Evolutionary conservation across 1,140 invertebrate species (phyloP).

Genomic region (Nasonia vitripennis): DNA sequence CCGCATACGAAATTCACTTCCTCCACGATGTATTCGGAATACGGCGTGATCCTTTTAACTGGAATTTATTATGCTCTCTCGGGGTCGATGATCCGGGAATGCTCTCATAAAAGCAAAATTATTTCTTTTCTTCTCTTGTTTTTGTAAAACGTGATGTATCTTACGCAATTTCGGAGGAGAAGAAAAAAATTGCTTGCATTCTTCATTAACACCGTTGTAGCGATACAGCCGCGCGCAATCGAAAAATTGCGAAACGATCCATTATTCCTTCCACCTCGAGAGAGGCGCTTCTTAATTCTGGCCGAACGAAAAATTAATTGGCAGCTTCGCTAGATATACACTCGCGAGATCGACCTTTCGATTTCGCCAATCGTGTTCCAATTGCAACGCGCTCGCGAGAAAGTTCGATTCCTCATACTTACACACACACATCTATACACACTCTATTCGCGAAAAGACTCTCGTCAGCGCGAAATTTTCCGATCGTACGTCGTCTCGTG

Average conservation of each 20-base stretch:
- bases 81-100: conserved; percentile 15
- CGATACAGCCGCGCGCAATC: not conserved
- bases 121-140: too few relatives aligned
- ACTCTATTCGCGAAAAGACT: not conserved
- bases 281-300: not conserved
- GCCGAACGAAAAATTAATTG: not conserved
- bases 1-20: conserved; percentile 37
- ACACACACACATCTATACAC: not conserved
- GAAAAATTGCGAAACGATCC: not conserved
- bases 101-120: too few relatives aligned
- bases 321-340: not conserved
- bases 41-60: not conserved
- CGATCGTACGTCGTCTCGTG: not conserved
- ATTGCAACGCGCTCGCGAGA: not conserved
- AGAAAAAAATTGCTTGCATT: too few relatives aligned
- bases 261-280: not conserved
- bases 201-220: too few relatives aligned
- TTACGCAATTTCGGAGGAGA: too few relatives aligned
- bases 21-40: conserved; percentile 11
- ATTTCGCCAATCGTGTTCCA: not conserved
- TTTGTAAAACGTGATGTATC: too few relatives aligned
- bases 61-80: not conserved
- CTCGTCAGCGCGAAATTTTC: not conserved
- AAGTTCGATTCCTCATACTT: not conserved
- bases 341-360: not conserved